Percentiles rank a stretch among this genome's conserved stretches.
Evolutionary conservation across 2,797 vertebrate genomes (phyloP).

Genomic region (Cynodonichthys magdalenae): DNA sequence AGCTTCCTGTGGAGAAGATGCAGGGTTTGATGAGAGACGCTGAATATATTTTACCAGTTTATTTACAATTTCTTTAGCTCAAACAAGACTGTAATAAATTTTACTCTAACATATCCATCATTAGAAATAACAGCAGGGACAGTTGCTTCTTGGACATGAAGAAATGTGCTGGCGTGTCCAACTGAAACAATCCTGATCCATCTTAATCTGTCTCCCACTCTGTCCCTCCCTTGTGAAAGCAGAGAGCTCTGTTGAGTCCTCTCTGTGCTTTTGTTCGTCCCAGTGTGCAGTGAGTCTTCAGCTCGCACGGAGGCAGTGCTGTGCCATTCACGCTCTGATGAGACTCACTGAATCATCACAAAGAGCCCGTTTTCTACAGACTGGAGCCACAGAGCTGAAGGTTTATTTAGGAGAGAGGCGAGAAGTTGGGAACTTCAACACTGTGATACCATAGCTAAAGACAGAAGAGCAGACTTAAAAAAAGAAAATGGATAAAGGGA

Average conservation of each 20-base stretch:
- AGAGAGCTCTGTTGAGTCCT: not conserved
- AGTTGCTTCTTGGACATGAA: not conserved
- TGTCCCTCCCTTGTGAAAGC: constrained; percentile 5
- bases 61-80: not conserved
- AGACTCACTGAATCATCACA: constrained; percentile 21
- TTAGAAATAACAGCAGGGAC: not conserved
- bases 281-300: constrained; percentile 61
- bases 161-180: not conserved
- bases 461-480: constrained; percentile 23
- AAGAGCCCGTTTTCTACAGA: constrained; percentile 29
- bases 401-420: not conserved
- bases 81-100: not conserved
- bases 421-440: constrained; percentile 11
- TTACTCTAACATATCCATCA: not conserved
- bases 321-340: constrained; percentile 58
- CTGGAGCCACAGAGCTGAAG: constrained; percentile 29
- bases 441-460: constrained; percentile 7
- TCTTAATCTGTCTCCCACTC: constrained; percentile 4
- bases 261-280: constrained; percentile 22
- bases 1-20: not conserved
- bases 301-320: constrained; percentile 81
- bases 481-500: constrained; percentile 19
- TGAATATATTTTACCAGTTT: constrained; percentile 6
- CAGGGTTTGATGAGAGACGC: not conserved
- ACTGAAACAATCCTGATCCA: not conserved